phyloP scores from a whole-genome alignment of 2,113 vertebrate genomes.

The Anoplopoma fimbria region DNA sequence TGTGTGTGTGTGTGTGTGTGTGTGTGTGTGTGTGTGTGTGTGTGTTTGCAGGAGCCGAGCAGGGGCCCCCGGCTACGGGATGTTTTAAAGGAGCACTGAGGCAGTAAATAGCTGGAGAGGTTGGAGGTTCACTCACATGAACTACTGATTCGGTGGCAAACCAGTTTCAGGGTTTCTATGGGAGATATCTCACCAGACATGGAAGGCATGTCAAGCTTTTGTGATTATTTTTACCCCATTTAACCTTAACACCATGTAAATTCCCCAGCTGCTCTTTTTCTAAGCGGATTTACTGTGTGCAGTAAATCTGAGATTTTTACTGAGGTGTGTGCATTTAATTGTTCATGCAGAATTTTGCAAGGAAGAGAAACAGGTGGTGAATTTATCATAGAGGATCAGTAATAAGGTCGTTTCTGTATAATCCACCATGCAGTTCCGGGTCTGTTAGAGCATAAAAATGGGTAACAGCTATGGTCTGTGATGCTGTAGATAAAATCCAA shows the following conservation, averaged over 20 bases:
- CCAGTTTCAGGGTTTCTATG: slow-evolving; percentile 43
- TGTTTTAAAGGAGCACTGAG: slow-evolving; percentile 70
- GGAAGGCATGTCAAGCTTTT: slow-evolving; percentile 54
- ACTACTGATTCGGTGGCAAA: slow-evolving; percentile 43
- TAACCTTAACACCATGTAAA: slow-evolving; percentile 57
- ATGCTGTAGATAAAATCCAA: neutral
- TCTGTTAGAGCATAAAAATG: neutral
- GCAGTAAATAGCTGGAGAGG: slow-evolving; percentile 73
- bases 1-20: slow-evolving; percentile 7
- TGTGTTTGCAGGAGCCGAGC: slow-evolving; percentile 2
- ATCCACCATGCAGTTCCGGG: neutral
- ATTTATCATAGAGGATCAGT: slow-evolving; percentile 28
- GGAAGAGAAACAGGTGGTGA: slow-evolving; percentile 62
- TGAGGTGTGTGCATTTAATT: slow-evolving; percentile 26
- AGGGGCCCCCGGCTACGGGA: slow-evolving; percentile 36
- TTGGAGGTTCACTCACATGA: slow-evolving; percentile 54
- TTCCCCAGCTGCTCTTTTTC: slow-evolving; percentile 73
- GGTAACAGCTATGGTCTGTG: neutral
- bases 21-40: slow-evolving; percentile 8
- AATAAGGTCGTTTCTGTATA: neutral
- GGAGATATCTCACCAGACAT: slow-evolving; percentile 28
- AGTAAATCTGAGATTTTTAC: slow-evolving; percentile 53
- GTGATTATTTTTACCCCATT: slow-evolving; percentile 49
- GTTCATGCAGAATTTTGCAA: slow-evolving; percentile 19
- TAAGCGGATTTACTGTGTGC: slow-evolving; percentile 47